phyloP scores from a whole-genome alignment of 1,140 invertebrate species.

The Andricus grossulariae region DNA sequence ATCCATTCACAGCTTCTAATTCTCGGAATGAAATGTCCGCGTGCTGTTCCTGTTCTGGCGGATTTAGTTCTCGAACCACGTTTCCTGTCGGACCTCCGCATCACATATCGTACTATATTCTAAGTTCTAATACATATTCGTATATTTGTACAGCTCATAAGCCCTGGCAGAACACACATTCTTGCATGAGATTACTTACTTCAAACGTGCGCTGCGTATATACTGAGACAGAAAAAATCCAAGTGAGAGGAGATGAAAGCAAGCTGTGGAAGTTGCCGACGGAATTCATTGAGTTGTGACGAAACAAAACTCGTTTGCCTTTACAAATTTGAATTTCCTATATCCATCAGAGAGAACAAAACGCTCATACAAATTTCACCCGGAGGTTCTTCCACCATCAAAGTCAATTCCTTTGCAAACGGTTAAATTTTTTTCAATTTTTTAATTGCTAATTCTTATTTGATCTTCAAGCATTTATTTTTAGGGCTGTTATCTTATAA shows the following conservation, averaged over 20 bases:
- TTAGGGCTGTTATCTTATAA: no score
- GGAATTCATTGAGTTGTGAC: no score
- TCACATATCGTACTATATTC: background rate
- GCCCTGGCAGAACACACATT: constrained; percentile 34
- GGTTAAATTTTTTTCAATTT: no score
- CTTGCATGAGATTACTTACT: constrained; percentile 49
- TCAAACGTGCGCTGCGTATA: constrained; percentile 49
- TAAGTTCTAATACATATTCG: background rate
- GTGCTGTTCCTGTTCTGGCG: background rate
- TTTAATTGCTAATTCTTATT: no score
- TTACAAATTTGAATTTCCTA: no score
- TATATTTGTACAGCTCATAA: background rate
- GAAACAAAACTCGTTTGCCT: no score
- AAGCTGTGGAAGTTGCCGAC: constrained; percentile 26
- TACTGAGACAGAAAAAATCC: constrained; percentile 44
- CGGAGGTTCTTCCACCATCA: no score
- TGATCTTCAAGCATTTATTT: no score
- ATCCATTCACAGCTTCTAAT: constrained; percentile 34
- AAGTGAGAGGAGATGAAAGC: constrained; percentile 45
- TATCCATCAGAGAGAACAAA: no score
- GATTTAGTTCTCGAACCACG: background rate
- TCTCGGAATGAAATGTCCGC: constrained; percentile 23
- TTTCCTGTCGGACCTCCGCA: background rate
- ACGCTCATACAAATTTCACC: no score
- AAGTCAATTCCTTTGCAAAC: no score